These are phyloP conservation scores for Candoia aspera DNA, from an alignment of 2,113 vertebrate species.

Conservation along the genomic window DNA sequence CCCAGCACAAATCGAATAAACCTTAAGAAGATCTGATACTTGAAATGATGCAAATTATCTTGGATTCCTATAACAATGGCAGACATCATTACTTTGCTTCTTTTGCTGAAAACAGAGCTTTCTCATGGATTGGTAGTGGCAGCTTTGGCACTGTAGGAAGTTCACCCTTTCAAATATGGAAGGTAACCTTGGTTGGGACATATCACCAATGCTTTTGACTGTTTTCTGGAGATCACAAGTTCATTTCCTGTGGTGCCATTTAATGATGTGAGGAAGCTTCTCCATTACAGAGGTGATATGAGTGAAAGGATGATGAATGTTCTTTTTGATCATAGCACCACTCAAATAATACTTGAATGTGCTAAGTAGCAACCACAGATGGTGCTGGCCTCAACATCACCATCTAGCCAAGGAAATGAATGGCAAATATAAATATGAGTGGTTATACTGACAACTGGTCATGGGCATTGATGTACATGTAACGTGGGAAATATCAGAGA, in stretches of 20 bases:
- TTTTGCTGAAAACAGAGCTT: slow-evolving; percentile 43
- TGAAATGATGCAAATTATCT: slow-evolving; percentile 33
- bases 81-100: slow-evolving; percentile 44
- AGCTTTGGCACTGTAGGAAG: slow-evolving; percentile 47
- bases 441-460: not conserved
- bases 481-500: not conserved
- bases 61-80: slow-evolving; percentile 56
- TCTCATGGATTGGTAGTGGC: slow-evolving; percentile 52
- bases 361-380: slow-evolving; percentile 19
- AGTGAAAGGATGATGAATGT: not conserved
- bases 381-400: not conserved
- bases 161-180: slow-evolving; percentile 37
- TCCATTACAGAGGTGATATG: slow-evolving; percentile 16
- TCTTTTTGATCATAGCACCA: not conserved
- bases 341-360: slow-evolving; percentile 22
- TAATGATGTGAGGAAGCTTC: slow-evolving; percentile 27
- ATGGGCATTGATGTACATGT: not conserved
- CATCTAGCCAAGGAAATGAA: not conserved
- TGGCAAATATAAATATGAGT: not conserved
- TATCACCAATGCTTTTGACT: slow-evolving; percentile 24
- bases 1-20: slow-evolving; percentile 31
- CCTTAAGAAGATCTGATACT: slow-evolving; percentile 24
- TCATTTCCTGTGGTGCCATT: slow-evolving; percentile 2
- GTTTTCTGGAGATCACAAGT: slow-evolving; percentile 8
- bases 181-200: slow-evolving; percentile 39